phyloP scores from a whole-genome alignment of 2,888 invertebrate species.

The Malthinus seriepunctatus region DNA sequence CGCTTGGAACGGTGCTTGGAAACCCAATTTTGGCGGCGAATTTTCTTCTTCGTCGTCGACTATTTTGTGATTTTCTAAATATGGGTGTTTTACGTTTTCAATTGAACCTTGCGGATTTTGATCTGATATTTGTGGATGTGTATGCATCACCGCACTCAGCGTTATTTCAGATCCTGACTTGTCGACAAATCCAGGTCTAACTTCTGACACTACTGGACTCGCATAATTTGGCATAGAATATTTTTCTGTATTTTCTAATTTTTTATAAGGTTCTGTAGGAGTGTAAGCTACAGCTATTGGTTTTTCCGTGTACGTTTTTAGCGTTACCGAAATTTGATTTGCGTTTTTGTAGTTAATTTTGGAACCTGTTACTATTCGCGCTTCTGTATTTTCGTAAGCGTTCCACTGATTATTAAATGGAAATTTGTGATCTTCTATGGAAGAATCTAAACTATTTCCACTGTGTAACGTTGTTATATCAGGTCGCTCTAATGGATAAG shows the following conservation, averaged over 20 bases:
- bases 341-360: constrained; percentile 34
- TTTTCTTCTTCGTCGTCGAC: constrained; percentile 28
- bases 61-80: constrained; percentile 27
- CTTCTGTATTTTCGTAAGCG: constrained; percentile 52
- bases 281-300: constrained; percentile 70
- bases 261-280: constrained; percentile 58
- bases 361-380: constrained; percentile 53
- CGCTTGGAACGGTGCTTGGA: constrained; percentile 72
- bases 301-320: constrained; percentile 57
- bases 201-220: constrained; percentile 57
- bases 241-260: constrained; percentile 41
- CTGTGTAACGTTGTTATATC: constrained; percentile 54
- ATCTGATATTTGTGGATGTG: constrained; percentile 42
- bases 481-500: constrained; percentile 66
- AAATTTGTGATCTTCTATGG: constrained; percentile 38
- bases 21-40: constrained; percentile 57
- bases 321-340: constrained; percentile 50
- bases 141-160: constrained; percentile 53
- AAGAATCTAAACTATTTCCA: constrained; percentile 49
- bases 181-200: constrained; percentile 44
- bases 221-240: constrained; percentile 57
- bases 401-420: constrained; percentile 51
- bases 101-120: constrained; percentile 2
- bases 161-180: constrained; percentile 48
- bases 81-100: not conserved